These are phyloP conservation scores for Chirona hameri DNA, from an alignment of 2,888 invertebrate species.

Conservation along the genomic window DNA sequence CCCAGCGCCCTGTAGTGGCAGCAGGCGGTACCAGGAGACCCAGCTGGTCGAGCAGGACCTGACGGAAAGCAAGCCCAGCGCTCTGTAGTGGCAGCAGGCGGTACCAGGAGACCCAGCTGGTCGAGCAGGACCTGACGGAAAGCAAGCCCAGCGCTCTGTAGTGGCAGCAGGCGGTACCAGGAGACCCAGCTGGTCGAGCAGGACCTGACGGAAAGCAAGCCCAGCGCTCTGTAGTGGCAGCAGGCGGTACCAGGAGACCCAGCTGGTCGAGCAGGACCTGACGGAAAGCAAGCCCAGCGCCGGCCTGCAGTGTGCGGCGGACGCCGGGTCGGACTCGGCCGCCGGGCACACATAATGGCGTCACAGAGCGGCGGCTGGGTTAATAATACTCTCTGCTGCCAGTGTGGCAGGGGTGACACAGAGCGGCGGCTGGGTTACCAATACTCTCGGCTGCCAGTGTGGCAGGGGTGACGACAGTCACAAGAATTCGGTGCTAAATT, in stretches of 20 bases:
- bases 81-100: too few relatives aligned
- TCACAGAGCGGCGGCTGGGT: too few relatives aligned
- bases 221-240: not conserved
- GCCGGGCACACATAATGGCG: too few relatives aligned
- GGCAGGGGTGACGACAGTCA: too few relatives aligned
- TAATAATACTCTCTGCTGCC: too few relatives aligned
- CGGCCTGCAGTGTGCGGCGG: not conserved
- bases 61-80: too few relatives aligned
- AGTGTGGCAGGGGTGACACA: too few relatives aligned
- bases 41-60: too few relatives aligned
- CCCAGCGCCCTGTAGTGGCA: not conserved
- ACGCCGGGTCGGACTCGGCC: too few relatives aligned
- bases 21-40: not conserved
- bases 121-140: not conserved
- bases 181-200: not conserved
- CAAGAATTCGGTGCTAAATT: too few relatives aligned
- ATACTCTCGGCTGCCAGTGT: too few relatives aligned
- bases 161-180: not conserved
- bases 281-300: conserved; percentile 7
- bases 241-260: not conserved
- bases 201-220: not conserved
- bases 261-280: not conserved
- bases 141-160: conserved; percentile 8
- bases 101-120: not conserved
- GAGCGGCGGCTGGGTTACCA: too few relatives aligned